phyloP scores from a whole-genome alignment of 92 coral and sea anemone species.

The Pocillopora grandis region DNA sequence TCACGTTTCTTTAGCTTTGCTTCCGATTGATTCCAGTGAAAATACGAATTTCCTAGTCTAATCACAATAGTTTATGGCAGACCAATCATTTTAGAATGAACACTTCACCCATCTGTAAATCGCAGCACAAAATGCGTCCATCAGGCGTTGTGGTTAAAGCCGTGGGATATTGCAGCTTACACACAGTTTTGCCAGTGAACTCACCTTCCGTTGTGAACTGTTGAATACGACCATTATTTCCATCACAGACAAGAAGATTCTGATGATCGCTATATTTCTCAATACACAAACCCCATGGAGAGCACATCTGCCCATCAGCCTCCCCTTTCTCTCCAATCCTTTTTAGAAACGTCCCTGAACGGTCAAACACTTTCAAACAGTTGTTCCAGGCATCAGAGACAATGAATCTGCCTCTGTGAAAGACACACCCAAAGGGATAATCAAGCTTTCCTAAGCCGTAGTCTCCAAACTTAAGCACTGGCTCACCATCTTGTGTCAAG shows the following conservation, averaged over 20 bases:
- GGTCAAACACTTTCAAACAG: neutral
- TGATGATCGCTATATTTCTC: slow-evolving; percentile 5
- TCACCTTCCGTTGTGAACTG: slow-evolving; percentile 27
- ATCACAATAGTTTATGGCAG: too few species aligned
- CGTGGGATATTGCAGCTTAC: neutral
- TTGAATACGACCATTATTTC: slow-evolving; percentile 14
- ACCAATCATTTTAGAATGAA: neutral
- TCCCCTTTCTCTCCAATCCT: neutral
- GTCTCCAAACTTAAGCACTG: neutral
- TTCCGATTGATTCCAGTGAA: too few species aligned
- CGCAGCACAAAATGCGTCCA: slow-evolving; percentile 1
- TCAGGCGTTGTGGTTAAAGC: neutral
- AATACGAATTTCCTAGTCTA: too few species aligned
- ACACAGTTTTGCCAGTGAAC: slow-evolving; percentile 5
- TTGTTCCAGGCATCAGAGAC: neutral
- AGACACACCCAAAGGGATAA: neutral
- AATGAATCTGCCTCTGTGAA: neutral
- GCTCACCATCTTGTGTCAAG: slow-evolving; percentile 30
- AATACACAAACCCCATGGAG: slow-evolving; percentile 8
- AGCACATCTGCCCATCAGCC: neutral
- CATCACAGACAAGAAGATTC: slow-evolving; percentile 12
- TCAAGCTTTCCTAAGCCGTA: neutral
- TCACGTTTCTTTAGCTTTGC: too few species aligned
- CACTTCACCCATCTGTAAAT: neutral
- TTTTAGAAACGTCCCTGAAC: neutral